Evolutionary conservation across 2,797 vertebrate species (phyloP).

Genomic region (Nannoperca obscura): DNA sequence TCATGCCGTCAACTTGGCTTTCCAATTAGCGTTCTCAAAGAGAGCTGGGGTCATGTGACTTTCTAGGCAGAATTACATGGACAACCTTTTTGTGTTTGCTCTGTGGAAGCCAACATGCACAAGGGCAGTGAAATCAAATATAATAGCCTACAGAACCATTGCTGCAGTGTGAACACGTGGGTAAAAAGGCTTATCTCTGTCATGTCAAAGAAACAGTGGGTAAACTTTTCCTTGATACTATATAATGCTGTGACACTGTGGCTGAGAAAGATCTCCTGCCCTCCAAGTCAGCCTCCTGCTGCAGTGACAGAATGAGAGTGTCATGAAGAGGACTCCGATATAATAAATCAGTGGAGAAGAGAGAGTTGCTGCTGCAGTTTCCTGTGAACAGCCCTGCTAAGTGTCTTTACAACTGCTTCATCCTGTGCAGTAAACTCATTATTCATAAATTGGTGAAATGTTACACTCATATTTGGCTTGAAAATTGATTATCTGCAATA

Average conservation of each 20-base stretch:
- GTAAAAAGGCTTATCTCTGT: background rate
- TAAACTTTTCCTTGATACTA: background rate
- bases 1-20: conserved; percentile 42
- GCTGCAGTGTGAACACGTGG: background rate
- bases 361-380: background rate
- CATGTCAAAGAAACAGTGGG: background rate
- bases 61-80: background rate
- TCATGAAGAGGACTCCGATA: background rate
- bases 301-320: background rate
- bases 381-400: background rate
- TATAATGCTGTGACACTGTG: background rate
- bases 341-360: conserved; percentile 11
- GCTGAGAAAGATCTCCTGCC: conserved; percentile 6
- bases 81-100: conserved; percentile 15
- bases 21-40: conserved; percentile 35
- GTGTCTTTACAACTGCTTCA: background rate
- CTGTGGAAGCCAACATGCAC: background rate
- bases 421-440: background rate
- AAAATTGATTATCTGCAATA: background rate
- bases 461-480: background rate
- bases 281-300: conserved; percentile 9
- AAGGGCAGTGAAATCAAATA: background rate
- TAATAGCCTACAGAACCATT: background rate
- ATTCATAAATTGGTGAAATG: background rate
- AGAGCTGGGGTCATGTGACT: background rate